Conservation (phyloP, 1,140 invertebrate genomes). For the Hycleus cichorii region DNA sequence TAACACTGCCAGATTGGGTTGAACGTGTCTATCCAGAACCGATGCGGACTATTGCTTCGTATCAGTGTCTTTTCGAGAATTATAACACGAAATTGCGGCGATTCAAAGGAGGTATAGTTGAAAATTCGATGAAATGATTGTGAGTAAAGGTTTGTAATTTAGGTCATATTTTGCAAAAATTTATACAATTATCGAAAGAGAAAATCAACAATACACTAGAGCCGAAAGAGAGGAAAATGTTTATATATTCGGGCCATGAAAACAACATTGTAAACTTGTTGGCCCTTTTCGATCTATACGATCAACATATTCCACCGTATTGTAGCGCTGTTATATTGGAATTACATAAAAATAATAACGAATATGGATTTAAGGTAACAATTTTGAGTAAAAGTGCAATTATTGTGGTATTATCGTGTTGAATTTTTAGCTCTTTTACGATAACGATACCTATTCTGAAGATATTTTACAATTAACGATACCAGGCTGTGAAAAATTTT, state of each 20-base stretch:
- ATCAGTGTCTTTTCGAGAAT: conserved; percentile 33
- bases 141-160: conserved; percentile 9
- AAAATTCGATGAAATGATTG: not conserved
- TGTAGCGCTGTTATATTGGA: conserved; percentile 36
- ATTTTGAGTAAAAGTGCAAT: not conserved
- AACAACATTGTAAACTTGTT: conserved; percentile 61
- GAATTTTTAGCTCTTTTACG: not conserved
- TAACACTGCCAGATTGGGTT: conserved; percentile 20
- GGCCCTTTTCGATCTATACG: conserved; percentile 49
- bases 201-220: no score
- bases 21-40: conserved; percentile 27
- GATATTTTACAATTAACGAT: no score
- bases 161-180: conserved; percentile 3
- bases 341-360: conserved; percentile 20
- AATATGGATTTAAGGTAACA: conserved; percentile 37
- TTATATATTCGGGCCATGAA: conserved; percentile 59
- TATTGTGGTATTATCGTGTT: not conserved
- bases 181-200: no score
- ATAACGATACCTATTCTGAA: not conserved
- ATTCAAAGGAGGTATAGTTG: conserved; percentile 31
- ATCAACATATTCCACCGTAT: conserved; percentile 40
- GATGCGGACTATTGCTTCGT: conserved; percentile 23
- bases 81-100: conserved; percentile 25
- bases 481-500: no score
- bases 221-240: conserved; percentile 37